Evolutionary conservation across 2,113 vertebrate genomes (phyloP).

Genomic region (Macrotus californicus): DNA sequence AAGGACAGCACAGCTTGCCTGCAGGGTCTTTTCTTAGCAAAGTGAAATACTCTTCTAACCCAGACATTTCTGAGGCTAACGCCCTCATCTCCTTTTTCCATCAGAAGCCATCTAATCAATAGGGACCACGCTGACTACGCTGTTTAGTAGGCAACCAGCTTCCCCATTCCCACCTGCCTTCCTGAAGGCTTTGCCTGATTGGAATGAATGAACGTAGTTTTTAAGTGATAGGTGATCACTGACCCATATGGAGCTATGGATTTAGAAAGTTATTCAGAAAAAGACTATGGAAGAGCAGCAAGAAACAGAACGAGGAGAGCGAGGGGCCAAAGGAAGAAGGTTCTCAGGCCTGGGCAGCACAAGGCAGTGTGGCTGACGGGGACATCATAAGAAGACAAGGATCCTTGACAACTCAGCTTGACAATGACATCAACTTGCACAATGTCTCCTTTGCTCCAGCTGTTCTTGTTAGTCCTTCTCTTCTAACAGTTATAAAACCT

Average conservation of each 20-base stretch:
- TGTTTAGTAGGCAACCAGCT: neutral
- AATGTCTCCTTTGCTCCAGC: neutral
- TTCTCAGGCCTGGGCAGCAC: neutral
- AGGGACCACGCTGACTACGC: neutral
- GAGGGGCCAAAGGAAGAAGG: neutral
- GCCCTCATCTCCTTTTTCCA: neutral
- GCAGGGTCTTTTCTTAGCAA: neutral
- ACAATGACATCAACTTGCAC: neutral
- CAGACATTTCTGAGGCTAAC: neutral
- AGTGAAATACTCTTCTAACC: neutral
- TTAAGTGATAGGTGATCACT: neutral
- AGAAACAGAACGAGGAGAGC: neutral
- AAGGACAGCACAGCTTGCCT: neutral
- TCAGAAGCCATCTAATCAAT: neutral
- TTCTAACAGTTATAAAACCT: neutral
- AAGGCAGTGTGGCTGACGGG: accelerated
- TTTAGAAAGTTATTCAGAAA: neutral
- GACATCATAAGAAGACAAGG: neutral
- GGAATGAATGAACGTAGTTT: neutral
- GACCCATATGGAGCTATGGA: neutral
- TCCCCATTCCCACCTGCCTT: neutral
- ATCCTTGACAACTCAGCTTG: neutral
- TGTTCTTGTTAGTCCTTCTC: neutral
- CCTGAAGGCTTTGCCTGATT: neutral
- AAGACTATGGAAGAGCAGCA: neutral